phyloP scores from a whole-genome alignment of 2,797 vertebrate species.

The Nannoperca obscura region DNA sequence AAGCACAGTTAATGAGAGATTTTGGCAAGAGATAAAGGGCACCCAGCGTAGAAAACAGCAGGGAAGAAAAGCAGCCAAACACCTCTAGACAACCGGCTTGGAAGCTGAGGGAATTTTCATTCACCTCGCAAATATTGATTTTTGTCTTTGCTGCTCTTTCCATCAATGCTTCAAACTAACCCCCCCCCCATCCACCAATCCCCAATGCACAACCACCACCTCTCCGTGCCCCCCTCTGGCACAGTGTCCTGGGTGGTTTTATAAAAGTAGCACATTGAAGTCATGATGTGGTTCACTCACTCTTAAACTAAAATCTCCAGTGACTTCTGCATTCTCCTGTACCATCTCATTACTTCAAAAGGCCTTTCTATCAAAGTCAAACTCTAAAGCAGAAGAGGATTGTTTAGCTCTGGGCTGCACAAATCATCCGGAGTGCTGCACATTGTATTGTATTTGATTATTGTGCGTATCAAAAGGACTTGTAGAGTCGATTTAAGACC shows the following conservation, averaged over 20 bases:
- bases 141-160: conserved; percentile 70
- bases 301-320: conserved; percentile 63
- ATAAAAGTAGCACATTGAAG: conserved; percentile 65
- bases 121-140: conserved; percentile 82
- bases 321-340: conserved; percentile 37
- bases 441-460: conserved; percentile 51
- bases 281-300: conserved; percentile 70
- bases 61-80: conserved; percentile 62
- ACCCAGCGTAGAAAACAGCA: conserved; percentile 63
- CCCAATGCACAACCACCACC: conserved; percentile 31
- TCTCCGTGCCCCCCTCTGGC: conserved; percentile 43
- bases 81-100: conserved; percentile 68
- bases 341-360: conserved; percentile 44
- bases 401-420: conserved; percentile 45
- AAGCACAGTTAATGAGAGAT: conserved; percentile 64
- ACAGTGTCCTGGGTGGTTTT: conserved; percentile 62
- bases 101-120: conserved; percentile 74
- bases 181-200: conserved; percentile 8
- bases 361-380: conserved; percentile 59
- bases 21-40: conserved; percentile 72
- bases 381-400: conserved; percentile 41
- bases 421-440: conserved; percentile 39
- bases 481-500: conserved; percentile 47
- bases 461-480: conserved; percentile 38
- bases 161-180: conserved; percentile 73